Evolutionary conservation across 1,140 invertebrate species (phyloP).

Genomic region (Cardiocondyla obscurior): DNA sequence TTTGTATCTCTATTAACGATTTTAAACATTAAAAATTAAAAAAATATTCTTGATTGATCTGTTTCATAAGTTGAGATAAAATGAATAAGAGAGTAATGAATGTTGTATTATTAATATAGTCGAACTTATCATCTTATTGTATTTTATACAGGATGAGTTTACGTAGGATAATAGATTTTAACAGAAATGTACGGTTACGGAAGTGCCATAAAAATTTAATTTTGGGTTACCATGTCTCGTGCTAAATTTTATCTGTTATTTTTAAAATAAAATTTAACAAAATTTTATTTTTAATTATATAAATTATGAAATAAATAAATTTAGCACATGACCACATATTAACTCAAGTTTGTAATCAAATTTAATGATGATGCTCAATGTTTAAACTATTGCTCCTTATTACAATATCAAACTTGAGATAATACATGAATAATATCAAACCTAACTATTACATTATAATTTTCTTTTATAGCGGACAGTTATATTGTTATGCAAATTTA

Average conservation of each 20-base stretch:
- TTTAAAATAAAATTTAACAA: conserved; percentile 14
- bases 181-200: conserved; percentile 27
- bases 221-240: conserved; percentile 17
- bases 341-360: neutral
- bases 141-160: conserved; percentile 7
- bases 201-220: conserved; percentile 47
- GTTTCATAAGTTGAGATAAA: conserved; percentile 8
- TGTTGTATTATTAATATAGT: conserved; percentile 30
- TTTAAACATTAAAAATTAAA: conserved; percentile 30
- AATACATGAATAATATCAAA: conserved; percentile 12
- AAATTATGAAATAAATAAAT: conserved; percentile 3
- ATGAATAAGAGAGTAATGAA: neutral
- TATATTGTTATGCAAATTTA: conserved; percentile 22
- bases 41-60: conserved; percentile 19
- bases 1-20: neutral
- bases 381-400: neutral
- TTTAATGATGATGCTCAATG: conserved; percentile 13
- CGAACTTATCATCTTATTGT: conserved; percentile 21
- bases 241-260: conserved; percentile 34
- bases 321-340: neutral
- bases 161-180: conserved; percentile 1
- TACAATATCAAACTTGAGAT: conserved; percentile 12
- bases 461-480: conserved; percentile 9
- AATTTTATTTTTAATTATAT: conserved; percentile 25
- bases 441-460: neutral